phyloP scores from a whole-genome alignment of 1,140 invertebrate species.

The Neoseiulus cucumeris region DNA sequence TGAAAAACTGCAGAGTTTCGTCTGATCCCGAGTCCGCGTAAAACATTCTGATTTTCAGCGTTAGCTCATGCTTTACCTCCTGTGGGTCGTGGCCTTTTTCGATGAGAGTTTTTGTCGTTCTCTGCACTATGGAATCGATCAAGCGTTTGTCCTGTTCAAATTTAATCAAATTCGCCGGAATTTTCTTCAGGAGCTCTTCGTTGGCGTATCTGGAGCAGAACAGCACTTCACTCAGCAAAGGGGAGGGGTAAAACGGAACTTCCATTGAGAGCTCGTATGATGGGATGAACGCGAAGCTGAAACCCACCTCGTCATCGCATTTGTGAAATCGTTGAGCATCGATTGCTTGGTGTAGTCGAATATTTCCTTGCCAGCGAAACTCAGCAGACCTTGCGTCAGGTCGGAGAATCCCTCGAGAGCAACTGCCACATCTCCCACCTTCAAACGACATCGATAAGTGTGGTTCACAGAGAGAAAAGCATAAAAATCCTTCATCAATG shows the following conservation, averaged over 20 bases:
- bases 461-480: too few relatives aligned
- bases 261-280: too few relatives aligned
- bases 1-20: too few relatives aligned
- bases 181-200: not conserved
- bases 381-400: not conserved
- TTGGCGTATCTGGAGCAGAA: not conserved
- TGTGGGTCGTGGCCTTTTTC: not conserved
- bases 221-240: too few relatives aligned
- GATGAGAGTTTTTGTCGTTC: not conserved
- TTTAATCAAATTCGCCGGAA: not conserved
- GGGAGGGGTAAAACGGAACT: too few relatives aligned
- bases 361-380: not conserved
- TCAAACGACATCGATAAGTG: too few relatives aligned
- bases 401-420: not conserved
- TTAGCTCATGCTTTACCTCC: too few relatives aligned
- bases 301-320: not conserved
- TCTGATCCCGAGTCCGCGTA: not conserved
- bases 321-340: not conserved
- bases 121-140: not conserved
- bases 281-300: too few relatives aligned
- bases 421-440: not conserved
- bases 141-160: not conserved
- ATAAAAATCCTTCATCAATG: too few relatives aligned
- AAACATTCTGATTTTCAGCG: too few relatives aligned
- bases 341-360: conserved; percentile 8